Conservation (phyloP, 2,797 vertebrate species). For the Sciaenops ocellatus region DNA sequence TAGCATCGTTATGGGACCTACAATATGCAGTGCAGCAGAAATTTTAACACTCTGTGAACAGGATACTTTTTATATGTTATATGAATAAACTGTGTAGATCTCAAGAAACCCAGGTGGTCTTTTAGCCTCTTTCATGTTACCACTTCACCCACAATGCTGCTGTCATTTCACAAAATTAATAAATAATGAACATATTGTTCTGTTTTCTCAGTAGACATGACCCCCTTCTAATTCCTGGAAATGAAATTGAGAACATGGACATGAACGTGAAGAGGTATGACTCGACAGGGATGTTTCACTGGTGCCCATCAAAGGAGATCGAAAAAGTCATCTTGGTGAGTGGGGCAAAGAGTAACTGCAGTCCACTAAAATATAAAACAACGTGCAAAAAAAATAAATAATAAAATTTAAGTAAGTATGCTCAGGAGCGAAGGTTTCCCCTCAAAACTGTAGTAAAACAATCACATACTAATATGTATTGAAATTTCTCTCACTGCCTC, state of each 20-base stretch:
- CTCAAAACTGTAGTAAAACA: conserved; percentile 57
- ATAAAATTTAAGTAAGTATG: conserved; percentile 61
- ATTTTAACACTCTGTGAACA: conserved; percentile 2
- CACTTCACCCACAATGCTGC: neutral
- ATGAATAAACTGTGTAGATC: conserved; percentile 6
- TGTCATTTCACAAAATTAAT: conserved; percentile 8
- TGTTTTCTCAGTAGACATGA: conserved; percentile 90
- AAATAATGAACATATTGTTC: conserved; percentile 7
- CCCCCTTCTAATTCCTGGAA: conserved; percentile 95
- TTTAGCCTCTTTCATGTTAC: neutral
- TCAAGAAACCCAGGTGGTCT: conserved; percentile 4
- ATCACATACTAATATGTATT: conserved; percentile 80
- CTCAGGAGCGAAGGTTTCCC: conserved; percentile 56
- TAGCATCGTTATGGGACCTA: conserved; percentile 23
- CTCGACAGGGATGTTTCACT: conserved; percentile 99
- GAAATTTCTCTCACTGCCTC: conserved; percentile 83
- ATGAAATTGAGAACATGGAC: conserved; percentile 99
- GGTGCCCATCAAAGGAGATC: conserved; percentile 97
- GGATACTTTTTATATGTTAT: conserved; percentile 14
- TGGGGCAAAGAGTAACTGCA: conserved; percentile 46
- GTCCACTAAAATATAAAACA: conserved; percentile 4
- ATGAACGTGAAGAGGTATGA: conserved; percentile 98
- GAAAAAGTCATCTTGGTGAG: conserved; percentile 99
- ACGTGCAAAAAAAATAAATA: neutral
- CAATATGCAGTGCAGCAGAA: conserved; percentile 21